Evolutionary conservation across 92 coral and sea anemone species (phyloP).

Genomic region (Zoanthus gigantus): DNA sequence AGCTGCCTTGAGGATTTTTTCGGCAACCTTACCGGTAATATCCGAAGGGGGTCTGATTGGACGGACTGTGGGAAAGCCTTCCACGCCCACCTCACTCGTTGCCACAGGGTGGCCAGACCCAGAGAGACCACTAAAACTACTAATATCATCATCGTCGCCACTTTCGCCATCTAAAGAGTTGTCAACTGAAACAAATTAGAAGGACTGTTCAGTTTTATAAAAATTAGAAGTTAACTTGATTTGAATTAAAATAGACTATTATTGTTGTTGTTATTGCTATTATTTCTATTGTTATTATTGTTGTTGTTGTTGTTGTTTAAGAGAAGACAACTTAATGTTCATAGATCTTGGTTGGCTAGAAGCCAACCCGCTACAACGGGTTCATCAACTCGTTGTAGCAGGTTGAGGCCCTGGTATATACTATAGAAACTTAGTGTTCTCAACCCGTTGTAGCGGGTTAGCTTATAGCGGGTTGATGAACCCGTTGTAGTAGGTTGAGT

Average conservation of each 20-base stretch:
- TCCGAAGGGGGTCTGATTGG: conserved; percentile 75
- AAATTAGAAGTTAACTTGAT: background rate
- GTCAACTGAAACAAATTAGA: background rate
- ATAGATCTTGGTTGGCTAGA: no score
- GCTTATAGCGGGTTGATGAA: no score
- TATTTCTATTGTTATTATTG: background rate
- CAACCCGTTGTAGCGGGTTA: no score
- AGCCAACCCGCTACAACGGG: no score
- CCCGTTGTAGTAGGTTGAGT: no score
- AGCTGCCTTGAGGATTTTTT: conserved; percentile 73
- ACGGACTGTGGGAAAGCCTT: background rate
- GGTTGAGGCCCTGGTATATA: no score
- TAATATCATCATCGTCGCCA: conserved; percentile 12
- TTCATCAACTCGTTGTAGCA: no score
- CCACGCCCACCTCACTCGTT: background rate
- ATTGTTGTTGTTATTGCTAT: background rate
- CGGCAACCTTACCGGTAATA: conserved; percentile 80
- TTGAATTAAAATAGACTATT: no score
- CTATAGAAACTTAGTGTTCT: no score
- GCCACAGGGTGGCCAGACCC: conserved; percentile 24
- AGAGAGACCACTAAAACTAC: background rate
- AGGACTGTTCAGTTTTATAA: background rate
- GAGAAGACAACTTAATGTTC: no score
- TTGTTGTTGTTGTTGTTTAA: background rate
- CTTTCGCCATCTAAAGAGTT: conserved; percentile 20